Base-by-base conservation (phyloP, 53 echinoderm and acorn worm species). In the Astropecten irregularis region DNA sequence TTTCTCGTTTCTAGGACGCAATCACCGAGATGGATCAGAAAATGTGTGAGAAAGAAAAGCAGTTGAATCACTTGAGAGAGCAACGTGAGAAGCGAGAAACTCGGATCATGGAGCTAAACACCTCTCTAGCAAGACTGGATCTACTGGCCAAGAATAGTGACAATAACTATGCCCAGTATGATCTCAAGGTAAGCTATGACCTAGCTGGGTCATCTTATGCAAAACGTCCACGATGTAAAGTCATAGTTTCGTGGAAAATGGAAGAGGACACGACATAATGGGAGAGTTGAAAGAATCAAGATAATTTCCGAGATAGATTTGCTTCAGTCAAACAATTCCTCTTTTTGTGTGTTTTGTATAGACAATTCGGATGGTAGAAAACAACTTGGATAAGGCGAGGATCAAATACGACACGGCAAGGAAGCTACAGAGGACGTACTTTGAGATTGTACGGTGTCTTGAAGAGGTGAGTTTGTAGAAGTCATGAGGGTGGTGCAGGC, bases 301-400 rank as follows among this genome's bases (percentile, higher is more conserved):
- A n/a, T n/a, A n/a, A n/a, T n/a, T n/a, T n/a, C n/a, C n/a, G n/a
- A n/a, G n/a, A n/a, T n/a, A n/a, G n/a, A n/a, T n/a, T n/a, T n/a
- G n/a, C n/a, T n/a, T n/a, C n/a, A n/a, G n/a, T n/a, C n/a, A n/a
- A n/a, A n/a, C n/a, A n/a, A n/a, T n/a, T n/a, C n/a, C n/a, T n/a
- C n/a, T n/a, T n/a, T n/a, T n/a, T n/a, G n/a, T n/a, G n/a, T n/a
- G n/a, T n/a, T n/a, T n/a, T n/a, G n/a, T n/a, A n/a, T 66, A 97
- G 97, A 89, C 93, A 32, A 92, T 94, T 60, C 90, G 97, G 7
- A 94, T 91, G 77, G 90, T 97, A 5, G 97, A 97, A 49, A 97
- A 97, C 86, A 94, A 93, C 69, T 58, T 97, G 52, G 97, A 97
- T 83, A 97, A 97, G 52, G 97, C 97, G 2, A 82, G 90, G 33